These are phyloP conservation scores for Synanceia verrucosa DNA, from an alignment of 2,797 vertebrate species.

Conservation along the genomic window DNA sequence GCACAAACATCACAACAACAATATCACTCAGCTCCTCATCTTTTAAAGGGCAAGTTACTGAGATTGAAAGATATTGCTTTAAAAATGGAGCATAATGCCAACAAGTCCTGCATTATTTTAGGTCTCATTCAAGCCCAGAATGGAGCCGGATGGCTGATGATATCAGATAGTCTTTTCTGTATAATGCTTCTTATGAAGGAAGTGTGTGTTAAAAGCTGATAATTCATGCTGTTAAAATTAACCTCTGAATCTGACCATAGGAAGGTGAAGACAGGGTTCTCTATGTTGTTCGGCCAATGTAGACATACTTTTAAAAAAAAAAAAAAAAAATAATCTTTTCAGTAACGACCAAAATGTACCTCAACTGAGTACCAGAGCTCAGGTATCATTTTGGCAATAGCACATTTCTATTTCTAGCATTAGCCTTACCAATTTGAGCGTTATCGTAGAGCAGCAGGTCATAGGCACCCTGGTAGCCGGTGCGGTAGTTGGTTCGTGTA, in stretches of 20 bases:
- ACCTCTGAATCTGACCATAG: background rate
- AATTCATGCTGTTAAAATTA: background rate
- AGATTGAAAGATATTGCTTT: constrained; percentile 65
- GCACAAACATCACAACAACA: constrained; percentile 52
- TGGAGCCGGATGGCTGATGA: constrained; percentile 31
- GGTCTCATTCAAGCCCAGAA: constrained; percentile 54
- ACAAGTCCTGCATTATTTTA: constrained; percentile 51
- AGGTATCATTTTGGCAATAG: background rate
- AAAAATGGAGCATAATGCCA: constrained; percentile 70
- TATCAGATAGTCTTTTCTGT: constrained; percentile 16
- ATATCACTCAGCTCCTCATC: constrained; percentile 33
- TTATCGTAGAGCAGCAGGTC: constrained; percentile 98
- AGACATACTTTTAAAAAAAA: no score
- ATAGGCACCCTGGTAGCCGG: constrained; percentile 94
- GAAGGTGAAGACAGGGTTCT: background rate
- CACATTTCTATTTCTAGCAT: background rate
- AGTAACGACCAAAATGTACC: no score
- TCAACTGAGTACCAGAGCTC: background rate
- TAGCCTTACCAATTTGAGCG: constrained; percentile 91
- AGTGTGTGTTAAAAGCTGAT: background rate
- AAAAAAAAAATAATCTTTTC: no score
- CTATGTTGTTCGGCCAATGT: background rate
- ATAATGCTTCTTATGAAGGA: constrained; percentile 1
- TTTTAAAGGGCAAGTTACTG: constrained; percentile 58
- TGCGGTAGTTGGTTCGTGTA: constrained; percentile 96